Conservation (phyloP, 1,140 invertebrate genomes). For the Berghia stephanieae region DNA sequence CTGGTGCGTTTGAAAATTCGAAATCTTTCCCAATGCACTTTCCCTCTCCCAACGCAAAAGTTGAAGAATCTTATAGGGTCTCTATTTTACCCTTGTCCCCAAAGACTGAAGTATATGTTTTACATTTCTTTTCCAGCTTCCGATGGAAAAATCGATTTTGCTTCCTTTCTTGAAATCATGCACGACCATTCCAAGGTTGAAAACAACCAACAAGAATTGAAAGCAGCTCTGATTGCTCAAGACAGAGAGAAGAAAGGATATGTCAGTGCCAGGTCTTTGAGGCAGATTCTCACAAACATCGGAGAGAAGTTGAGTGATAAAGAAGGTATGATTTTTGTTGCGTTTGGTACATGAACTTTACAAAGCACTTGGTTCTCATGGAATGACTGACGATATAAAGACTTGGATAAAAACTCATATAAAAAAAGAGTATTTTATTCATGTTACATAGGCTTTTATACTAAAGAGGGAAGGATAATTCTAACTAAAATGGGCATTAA, state of each 20-base stretch:
- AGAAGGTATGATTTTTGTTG: slow-evolving; percentile 75
- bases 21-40: no score
- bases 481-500: background rate
- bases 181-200: slow-evolving; percentile 88
- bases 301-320: slow-evolving; percentile 89
- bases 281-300: slow-evolving; percentile 89
- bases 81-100: no score
- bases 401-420: background rate
- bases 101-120: no score
- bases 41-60: no score
- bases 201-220: slow-evolving; percentile 87
- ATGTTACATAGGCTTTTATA: background rate
- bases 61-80: no score
- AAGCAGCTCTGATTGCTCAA: slow-evolving; percentile 87
- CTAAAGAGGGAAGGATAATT: no score
- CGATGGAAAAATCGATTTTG: slow-evolving; percentile 92
- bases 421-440: background rate
- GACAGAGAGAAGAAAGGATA: slow-evolving; percentile 80
- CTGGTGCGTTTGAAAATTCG: no score
- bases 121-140: no score
- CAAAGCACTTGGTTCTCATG: no score
- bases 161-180: slow-evolving; percentile 95
- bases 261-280: slow-evolving; percentile 83
- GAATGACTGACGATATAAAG: background rate
- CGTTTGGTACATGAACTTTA: background rate